Evolutionary conservation across 2,797 vertebrate species (phyloP).

Genomic region (Pterois miles): DNA sequence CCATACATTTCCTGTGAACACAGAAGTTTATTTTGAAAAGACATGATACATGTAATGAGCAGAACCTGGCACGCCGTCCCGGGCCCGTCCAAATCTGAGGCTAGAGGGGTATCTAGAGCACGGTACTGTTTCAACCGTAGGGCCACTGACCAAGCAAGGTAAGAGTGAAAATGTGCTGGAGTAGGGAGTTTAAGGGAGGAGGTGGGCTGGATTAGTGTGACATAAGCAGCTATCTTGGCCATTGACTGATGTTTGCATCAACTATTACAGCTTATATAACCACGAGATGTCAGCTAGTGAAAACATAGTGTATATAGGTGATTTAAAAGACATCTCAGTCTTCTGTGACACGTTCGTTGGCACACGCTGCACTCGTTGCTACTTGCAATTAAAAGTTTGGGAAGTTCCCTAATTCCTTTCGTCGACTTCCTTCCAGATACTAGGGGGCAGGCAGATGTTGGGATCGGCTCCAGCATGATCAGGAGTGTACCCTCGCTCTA

Average conservation of each 20-base stretch:
- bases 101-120: too few species aligned
- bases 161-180: too few species aligned
- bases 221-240: neutral
- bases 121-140: too few species aligned
- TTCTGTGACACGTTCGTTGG: constrained; percentile 1
- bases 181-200: too few species aligned
- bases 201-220: neutral
- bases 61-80: neutral
- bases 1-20: too few species aligned
- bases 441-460: constrained; percentile 65
- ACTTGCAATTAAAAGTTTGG: constrained; percentile 54
- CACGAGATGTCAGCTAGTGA: neutral
- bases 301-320: neutral
- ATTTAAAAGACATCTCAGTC: neutral
- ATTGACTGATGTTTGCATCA: neutral
- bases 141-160: too few species aligned
- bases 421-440: constrained; percentile 55
- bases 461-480: constrained; percentile 58
- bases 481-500: constrained; percentile 26
- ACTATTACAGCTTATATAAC: neutral
- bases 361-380: constrained; percentile 2
- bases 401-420: constrained; percentile 60
- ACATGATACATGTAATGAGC: too few species aligned
- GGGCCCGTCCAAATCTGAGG: neutral
- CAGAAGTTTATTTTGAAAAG: too few species aligned